Evolutionary conservation across 2,113 vertebrate species (phyloP).

Genomic region (Romanogobio albipinnatus): DNA sequence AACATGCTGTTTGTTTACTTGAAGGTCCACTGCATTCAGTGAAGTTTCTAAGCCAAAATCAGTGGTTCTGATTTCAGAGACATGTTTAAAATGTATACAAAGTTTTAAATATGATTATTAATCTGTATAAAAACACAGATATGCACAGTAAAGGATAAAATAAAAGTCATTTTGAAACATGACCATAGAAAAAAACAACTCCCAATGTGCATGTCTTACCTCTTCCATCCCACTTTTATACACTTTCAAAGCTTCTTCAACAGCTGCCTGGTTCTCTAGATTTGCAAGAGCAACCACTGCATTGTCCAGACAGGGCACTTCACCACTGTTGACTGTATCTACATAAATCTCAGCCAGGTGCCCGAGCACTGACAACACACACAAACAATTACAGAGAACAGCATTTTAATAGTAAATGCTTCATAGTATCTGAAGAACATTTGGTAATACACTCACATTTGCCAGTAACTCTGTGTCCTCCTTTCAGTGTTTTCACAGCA

Average conservation of each 20-base stretch:
- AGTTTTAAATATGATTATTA: neutral
- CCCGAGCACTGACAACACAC: slow-evolving; percentile 62
- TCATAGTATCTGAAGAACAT: neutral
- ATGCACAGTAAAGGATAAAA: neutral
- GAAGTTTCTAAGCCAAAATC: neutral
- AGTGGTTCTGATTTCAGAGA: neutral
- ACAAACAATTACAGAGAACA: neutral
- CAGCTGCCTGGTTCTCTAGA: slow-evolving; percentile 61
- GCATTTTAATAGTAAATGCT: too few relatives aligned
- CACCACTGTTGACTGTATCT: slow-evolving; percentile 62
- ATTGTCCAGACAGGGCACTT: slow-evolving; percentile 67
- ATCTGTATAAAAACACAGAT: neutral
- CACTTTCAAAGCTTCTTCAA: slow-evolving; percentile 60
- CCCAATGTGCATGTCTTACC: slow-evolving; percentile 11
- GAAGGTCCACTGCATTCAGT: neutral
- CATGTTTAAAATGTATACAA: neutral
- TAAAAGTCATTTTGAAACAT: neutral
- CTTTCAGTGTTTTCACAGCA: slow-evolving; percentile 62
- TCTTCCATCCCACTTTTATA: slow-evolving; percentile 64
- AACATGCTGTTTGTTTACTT: neutral
- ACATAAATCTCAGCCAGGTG: slow-evolving; percentile 62
- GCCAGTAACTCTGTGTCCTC: slow-evolving; percentile 61
- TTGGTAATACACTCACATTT: slow-evolving; percentile 56
- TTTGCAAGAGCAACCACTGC: slow-evolving; percentile 60
- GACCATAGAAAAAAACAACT: neutral